Evolutionary conservation across 2,797 vertebrate species (phyloP).

Genomic region (Ispidina picta): DNA sequence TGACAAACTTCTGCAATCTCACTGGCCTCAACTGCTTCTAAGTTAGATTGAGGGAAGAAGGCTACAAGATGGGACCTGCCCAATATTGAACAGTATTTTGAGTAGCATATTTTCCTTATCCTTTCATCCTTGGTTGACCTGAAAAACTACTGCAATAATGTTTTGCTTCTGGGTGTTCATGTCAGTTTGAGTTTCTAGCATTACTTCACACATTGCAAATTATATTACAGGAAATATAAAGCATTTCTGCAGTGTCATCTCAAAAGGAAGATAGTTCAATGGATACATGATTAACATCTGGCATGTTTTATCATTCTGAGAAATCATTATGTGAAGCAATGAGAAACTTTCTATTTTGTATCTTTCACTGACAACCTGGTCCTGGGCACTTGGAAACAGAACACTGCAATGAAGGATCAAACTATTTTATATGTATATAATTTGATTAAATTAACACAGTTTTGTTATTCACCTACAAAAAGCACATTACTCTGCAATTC

Average conservation of each 20-base stretch:
- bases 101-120: neutral
- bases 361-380: neutral
- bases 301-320: neutral
- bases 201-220: constrained; percentile 4
- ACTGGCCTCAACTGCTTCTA: neutral
- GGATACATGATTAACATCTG: constrained; percentile 9
- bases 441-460: neutral
- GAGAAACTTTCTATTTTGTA: neutral
- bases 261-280: constrained; percentile 8
- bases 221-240: constrained; percentile 30
- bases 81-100: neutral
- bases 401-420: neutral
- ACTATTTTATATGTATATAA: neutral
- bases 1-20: neutral
- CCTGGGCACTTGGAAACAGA: neutral
- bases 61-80: constrained; percentile 4
- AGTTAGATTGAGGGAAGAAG: neutral
- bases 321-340: neutral
- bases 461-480: neutral
- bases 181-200: neutral
- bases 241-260: neutral
- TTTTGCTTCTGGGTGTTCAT: constrained; percentile 39
- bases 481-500: neutral
- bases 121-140: constrained; percentile 30
- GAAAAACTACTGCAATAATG: neutral